Conservation (phyloP, 1,140 invertebrate genomes). For the Heliconius congener region DNA sequence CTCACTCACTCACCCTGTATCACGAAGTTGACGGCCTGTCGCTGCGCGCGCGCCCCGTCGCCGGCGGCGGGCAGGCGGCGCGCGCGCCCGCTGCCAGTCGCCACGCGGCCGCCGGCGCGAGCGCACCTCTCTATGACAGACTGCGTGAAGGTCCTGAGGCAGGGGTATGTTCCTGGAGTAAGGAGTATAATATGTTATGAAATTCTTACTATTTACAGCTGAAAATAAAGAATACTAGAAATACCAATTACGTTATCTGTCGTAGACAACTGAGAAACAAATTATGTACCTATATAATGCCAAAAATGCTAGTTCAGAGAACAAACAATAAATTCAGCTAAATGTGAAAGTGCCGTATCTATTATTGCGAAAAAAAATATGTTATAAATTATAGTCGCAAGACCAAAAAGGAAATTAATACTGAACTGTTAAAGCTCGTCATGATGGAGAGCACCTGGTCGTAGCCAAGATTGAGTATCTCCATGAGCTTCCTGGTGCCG, state of each 20-base stretch:
- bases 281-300: too few relatives aligned
- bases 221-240: too few relatives aligned
- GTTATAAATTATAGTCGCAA: not conserved
- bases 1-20: constrained; percentile 78
- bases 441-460: constrained; percentile 61
- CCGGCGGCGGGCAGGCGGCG: not conserved
- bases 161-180: constrained; percentile 78
- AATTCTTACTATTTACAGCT: too few relatives aligned
- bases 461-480: constrained; percentile 78
- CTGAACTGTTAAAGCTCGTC: constrained; percentile 59
- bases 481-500: constrained; percentile 79
- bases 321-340: too few relatives aligned
- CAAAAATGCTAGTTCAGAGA: too few relatives aligned
- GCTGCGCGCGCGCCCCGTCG: constrained; percentile 70
- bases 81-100: constrained; percentile 68
- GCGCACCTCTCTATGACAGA: constrained; percentile 70
- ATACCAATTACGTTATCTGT: too few relatives aligned
- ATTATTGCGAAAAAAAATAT: not conserved
- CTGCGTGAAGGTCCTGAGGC: constrained; percentile 74
- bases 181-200: too few relatives aligned
- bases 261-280: too few relatives aligned
- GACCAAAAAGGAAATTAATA: not conserved
- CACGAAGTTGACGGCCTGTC: constrained; percentile 83
- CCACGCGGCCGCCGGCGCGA: constrained; percentile 63
- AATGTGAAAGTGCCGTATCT: too few relatives aligned